A percentile compares a stretch with the other conserved stretches of the same genome.
Evolutionary conservation across 2,888 invertebrate genomes (phyloP).

Genomic region (Corbicula japonica): DNA sequence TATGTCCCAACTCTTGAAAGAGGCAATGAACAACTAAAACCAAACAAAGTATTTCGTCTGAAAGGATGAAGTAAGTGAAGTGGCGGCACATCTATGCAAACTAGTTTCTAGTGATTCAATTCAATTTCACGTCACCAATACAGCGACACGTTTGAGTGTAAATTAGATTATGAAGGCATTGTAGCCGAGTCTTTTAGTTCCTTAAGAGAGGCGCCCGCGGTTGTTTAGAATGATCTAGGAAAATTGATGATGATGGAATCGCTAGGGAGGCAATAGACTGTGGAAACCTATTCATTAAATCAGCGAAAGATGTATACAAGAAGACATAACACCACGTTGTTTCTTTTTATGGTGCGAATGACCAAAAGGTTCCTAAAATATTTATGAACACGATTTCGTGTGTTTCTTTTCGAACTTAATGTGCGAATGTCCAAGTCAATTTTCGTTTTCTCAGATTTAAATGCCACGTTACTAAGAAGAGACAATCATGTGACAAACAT

Average conservation of each 20-base stretch:
- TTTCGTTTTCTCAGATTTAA: no score
- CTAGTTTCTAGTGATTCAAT: conserved; percentile 42
- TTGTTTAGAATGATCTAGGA: conserved; percentile 36
- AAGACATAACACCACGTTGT: no score
- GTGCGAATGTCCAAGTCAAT: no score
- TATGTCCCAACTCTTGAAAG: conserved; percentile 20
- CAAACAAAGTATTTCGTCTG: conserved; percentile 17
- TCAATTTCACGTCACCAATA: conserved; percentile 54
- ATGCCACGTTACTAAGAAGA: no score
- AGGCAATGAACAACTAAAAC: conserved; percentile 18
- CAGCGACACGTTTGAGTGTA: conserved; percentile 41
- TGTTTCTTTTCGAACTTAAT: no score
- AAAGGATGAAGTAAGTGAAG: conserved; percentile 11
- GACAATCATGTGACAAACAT: no score
- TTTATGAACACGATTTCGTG: no score
- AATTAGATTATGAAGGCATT: conserved; percentile 55
- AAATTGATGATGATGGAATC: conserved; percentile 50
- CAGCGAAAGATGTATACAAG: no score
- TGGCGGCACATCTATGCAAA: conserved; percentile 44
- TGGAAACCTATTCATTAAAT: no score
- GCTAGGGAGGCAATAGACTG: conserved; percentile 27
- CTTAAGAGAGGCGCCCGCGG: conserved; percentile 52
- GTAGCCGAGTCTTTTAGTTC: conserved; percentile 43
- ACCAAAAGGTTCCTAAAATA: no score
- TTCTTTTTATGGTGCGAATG: no score